Base-by-base conservation (phyloP, 2,888 invertebrate species). In the Ichneumon xanthorius region DNA sequence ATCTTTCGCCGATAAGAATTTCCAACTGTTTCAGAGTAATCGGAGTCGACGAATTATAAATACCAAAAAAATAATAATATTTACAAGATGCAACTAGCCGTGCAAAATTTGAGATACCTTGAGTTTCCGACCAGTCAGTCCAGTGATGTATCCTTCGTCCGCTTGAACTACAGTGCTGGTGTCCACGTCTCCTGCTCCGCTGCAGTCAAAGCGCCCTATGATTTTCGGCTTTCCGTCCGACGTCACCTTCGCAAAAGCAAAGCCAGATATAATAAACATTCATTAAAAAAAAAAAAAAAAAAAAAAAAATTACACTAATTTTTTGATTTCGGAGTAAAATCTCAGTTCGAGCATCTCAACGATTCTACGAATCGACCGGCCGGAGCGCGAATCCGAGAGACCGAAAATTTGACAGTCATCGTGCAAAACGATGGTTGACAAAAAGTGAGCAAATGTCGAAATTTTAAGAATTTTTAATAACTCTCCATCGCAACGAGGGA, bases 161-260 rank as follows among this genome's bases (percentile, higher is more conserved):
- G 95, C 95, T 84, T 96, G 95, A 7, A 97, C 96, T 87, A 97
- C 95, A 84, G 96, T 97, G 75, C 97, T 97, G 7, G 98, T 99
- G 94, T 98, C 98, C 80, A 99, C 98, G 95, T 99, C 99, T 4
- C 99, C 99, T 92, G 98, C 97, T 26, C 99, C 99, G 90, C 98
- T 98, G 92, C 99, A 98, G 95, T 99, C 99, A 92, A 97, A 98
- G 85, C 99, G 96, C 94, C 99, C 99, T 91, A 99, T 96, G 72
- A 99, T 96, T 95, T 99, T 99, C 22, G 97, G 96, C 91, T 97
- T 96, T 63, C 99, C 99, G 93, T 98, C 97, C 83, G 97, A 96
- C 19, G 99, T 98, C 88, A 96, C 95, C 99, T 99, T 93, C 84
- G 94, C 89, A 78, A 19, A 7, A 55, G 22, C n/a, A 55, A 75